Evolutionary conservation across 2,797 vertebrate species (phyloP), one percentile per base, ranked within the genome.

Genomic region (Eutrigla gurnardus): DNA sequence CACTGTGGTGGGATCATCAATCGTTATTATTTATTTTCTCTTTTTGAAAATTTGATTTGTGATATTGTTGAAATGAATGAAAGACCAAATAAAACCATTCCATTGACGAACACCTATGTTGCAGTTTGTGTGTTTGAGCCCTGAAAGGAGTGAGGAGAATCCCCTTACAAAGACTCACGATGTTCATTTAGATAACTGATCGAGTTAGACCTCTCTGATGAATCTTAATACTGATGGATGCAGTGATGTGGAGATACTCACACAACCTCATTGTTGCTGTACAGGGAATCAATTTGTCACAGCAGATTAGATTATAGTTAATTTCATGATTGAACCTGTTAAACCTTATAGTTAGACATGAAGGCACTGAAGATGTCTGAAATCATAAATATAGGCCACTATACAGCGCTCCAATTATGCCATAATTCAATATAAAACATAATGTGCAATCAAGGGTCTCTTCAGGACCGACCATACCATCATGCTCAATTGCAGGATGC

Each of bases 111-210:
- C 11, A 10, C 2, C 11, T 6, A 3, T 7, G 18, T 25, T 43
- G 18, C 58, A 60, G 58, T 43, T 33, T 40, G 63, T 52, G 63
- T 40, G 36, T 65, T 50, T 47, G 40, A 5, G 17, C 33, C 13
- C n/a, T 13, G 7, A 47, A 49, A 59, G 9, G 40, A 3, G 25
- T 12, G 0, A 52, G 10, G 12, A 25, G 5, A 33, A 36, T 37
- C 14, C 25, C 3, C 35, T 18, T 18, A 39, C 43, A 8, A 65
- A 45, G 39, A 15, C 37, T 58, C 42, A 4, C 5, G 8, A 57
- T 62, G 37, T 52, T 70, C 35, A 58, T 71, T 73, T 37, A 68
- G 70, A 75, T 54, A 77, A 82, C 35, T 50, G 49, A 68, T 54
- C 25, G 33, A 25, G 25, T 25, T 15, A 46, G 45, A 15, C 3